phyloP scores from a whole-genome alignment of 30 jellyfish, hydroid and myxozoan genomes.

The Catostylus mosaicus region DNA sequence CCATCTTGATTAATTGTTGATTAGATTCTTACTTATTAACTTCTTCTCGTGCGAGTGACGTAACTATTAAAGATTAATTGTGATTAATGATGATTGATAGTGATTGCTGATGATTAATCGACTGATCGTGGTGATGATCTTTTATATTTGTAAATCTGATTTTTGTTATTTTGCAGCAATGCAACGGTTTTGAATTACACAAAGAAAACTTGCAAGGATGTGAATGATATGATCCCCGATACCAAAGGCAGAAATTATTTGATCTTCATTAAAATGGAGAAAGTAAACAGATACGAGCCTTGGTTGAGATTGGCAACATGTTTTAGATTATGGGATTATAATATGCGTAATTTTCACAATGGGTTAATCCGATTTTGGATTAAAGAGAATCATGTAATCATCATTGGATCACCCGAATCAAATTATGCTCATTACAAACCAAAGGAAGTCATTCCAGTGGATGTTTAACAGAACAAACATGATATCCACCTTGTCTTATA shows the following conservation, averaged over 20 bases:
- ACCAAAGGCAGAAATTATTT: slow-evolving; percentile 86
- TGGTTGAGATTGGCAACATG: slow-evolving; percentile 82
- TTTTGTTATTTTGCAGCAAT: slow-evolving; percentile 31
- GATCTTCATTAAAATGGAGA: slow-evolving; percentile 61
- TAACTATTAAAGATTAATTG: too few relatives aligned
- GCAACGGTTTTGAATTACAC: slow-evolving; percentile 87
- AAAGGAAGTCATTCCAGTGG: slow-evolving; percentile 60
- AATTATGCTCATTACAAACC: slow-evolving; percentile 80
- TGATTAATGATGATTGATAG: too few relatives aligned
- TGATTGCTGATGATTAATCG: too few relatives aligned
- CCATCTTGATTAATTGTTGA: too few relatives aligned
- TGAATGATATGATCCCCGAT: slow-evolving; percentile 82
- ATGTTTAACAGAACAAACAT: neutral
- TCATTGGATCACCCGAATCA: slow-evolving; percentile 81
- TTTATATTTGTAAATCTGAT: too few relatives aligned
- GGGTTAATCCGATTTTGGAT: slow-evolving; percentile 82
- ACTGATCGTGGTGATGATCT: too few relatives aligned
- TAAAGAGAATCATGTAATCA: slow-evolving; percentile 73
- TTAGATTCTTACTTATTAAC: too few relatives aligned
- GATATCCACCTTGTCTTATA: too few relatives aligned
- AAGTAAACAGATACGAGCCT: neutral
- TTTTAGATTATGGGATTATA: slow-evolving; percentile 87
- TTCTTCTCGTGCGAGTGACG: too few relatives aligned
- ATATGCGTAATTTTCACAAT: slow-evolving; percentile 85
- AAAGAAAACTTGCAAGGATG: slow-evolving; percentile 73